Base-by-base conservation (phyloP, 2,888 invertebrate genomes). In the Brachylomia viminalis region DNA sequence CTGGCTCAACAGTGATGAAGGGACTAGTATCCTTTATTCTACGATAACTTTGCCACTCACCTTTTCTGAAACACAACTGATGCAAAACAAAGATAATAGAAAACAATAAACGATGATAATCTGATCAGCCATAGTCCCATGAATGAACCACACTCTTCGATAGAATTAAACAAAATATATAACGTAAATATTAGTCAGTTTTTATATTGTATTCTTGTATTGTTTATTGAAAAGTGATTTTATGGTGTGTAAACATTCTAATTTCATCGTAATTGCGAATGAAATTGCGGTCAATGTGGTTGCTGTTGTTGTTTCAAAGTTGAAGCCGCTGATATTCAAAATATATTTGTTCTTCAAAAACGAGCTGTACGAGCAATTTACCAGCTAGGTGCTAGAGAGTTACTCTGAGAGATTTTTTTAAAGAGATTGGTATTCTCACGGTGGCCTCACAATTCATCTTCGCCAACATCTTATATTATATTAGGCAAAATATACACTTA, bases 41-140 rank as follows among this genome's bases (percentile, higher is more conserved):
- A 27, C 30, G 54, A 76, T 20, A 64, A 42, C 30, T 13, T 47
- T 30, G 27, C 38, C 23, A 75, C 84, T 75, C 23, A 86, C 84
- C 86, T 83, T 86, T 58, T 86, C 84, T 6, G 79, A 70, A 45
- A 66, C 49, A 58, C 79, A 76, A 33, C 7, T 64, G 47, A 71
- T 56, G 49, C 47, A 86, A 59, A 71, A 70, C 23, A 72, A 56
- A 10, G 71, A 65, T 8, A 83, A 42, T 17, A 80, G 15, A 59
- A 79, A 58, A 38, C 52, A 65, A 38, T 30, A 15, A 23, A 72
- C 23, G 4, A 83, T 42, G 0, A 20, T 30, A 6, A 71, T 54
- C 45, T 67, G 49, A 0, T 67, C 70, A 8, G 64, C 62, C 83
- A 82, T 85, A 8, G 49, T 67, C 5, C 0, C 45, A 17, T 10